Evolutionary conservation across 2,113 vertebrate species (phyloP), one percentile per base, ranked within the genome.

Genomic region (Hippocampus abdominalis): DNA sequence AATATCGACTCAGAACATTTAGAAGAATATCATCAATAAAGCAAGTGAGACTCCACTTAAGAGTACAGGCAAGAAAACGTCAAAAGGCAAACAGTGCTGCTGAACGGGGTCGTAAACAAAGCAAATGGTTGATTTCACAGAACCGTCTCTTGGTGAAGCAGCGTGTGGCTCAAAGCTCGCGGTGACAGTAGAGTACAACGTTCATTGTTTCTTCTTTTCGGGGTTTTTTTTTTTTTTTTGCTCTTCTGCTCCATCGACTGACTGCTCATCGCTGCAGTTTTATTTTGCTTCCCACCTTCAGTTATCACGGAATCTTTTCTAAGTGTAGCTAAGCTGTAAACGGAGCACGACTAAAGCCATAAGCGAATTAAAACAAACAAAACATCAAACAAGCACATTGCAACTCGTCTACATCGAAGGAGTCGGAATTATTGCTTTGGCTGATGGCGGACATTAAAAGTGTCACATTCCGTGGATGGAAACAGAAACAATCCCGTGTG

Each of bases 391-490:
- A 64, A 64, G 9, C 71, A n/a, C 8, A 74, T 73, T 74, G 77
- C 80, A 72, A 78, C 4, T 32, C 15, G 6, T 20, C 57, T 60
- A 80, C n/a, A 71, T 74, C 8, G 79, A 39, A 40, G 76, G 40
- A 83, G 78, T 81, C 80, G 71, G 70, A 87, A 79, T 86, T 80
- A 86, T 85, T 90, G 89, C 85, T 87, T 86, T 89, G 88, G 86
- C 83, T 84, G 77, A 85, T 79, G 72, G 69, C 75, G 74, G 69
- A 80, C 71, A 75, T 32, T 60, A 18, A 54, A 44, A 80, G 74
- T 66, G 79, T 88, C 77, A 90, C 87, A 90, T 88, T 90, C 87
- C 77, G 49, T 78, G 66, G 64, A 79, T 72, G 42, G 48, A 78
- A 86, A 74, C 2, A 64, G 57, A 89, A 84, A 88, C 88, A 87